A percentile compares a stretch with the other conserved stretches of the same genome.
Conservation (phyloP, 2,797 vertebrate genomes). For the Chiropotes sagulatus region DNA sequence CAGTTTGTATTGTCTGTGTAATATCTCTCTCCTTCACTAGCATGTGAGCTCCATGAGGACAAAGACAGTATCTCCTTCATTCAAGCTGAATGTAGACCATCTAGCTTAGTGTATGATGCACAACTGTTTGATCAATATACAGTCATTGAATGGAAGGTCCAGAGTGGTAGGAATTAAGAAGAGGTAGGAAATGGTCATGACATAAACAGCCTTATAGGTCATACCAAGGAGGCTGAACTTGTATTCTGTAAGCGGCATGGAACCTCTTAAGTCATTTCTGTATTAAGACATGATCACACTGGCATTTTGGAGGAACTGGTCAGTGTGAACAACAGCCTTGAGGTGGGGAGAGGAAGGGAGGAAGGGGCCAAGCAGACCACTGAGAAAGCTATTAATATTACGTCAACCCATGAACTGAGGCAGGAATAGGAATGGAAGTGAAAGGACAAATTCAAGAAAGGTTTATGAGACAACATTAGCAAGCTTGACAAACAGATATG, state of each 20-base stretch:
- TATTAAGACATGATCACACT: neutral
- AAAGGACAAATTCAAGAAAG: neutral
- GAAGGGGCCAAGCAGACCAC: neutral
- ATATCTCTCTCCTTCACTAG: neutral
- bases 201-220: neutral
- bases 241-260: neutral
- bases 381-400: neutral
- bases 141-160: neutral
- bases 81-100: neutral
- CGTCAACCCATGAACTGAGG: neutral
- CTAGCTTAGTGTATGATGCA: neutral
- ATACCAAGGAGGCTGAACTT: neutral
- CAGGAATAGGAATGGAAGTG: neutral
- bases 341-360: neutral
- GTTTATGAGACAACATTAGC: neutral
- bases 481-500: neutral
- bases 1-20: neutral
- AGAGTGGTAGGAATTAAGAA: neutral
- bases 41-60: neutral
- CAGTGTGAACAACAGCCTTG: neutral
- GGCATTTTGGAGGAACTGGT: neutral
- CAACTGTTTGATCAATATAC: neutral
- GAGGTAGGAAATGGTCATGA: neutral
- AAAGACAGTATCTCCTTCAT: neutral
- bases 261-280: neutral